Conservation (phyloP, 2,113 vertebrate genomes). For the Motacilla alba region DNA sequence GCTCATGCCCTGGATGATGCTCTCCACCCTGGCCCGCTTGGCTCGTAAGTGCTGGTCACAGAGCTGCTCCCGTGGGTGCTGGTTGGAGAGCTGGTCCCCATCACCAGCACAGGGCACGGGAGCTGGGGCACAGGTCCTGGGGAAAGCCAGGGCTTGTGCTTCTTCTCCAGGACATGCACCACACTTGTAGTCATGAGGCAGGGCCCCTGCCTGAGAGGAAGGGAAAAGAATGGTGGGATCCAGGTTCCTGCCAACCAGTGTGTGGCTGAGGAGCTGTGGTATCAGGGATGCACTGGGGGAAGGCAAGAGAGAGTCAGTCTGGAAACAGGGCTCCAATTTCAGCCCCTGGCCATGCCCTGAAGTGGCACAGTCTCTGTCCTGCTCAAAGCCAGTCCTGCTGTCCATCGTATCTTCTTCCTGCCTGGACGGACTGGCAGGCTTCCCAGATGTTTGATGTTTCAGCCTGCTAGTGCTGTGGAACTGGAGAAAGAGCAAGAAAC, state of each 20-base stretch:
- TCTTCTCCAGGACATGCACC: conserved; percentile 68
- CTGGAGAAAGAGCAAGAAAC: conserved; percentile 12
- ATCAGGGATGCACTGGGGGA: conserved; percentile 75
- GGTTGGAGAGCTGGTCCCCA: conserved; percentile 68
- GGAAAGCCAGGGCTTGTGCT: conserved; percentile 37
- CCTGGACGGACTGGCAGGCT: not conserved
- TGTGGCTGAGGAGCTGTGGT: conserved; percentile 78
- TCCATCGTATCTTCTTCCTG: conserved; percentile 60
- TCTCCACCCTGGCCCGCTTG: conserved; percentile 91
- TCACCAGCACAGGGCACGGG: conserved; percentile 55
- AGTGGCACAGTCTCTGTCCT: conserved; percentile 53
- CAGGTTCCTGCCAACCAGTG: conserved; percentile 61
- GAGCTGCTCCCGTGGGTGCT: conserved; percentile 76
- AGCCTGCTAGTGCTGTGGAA: not conserved
- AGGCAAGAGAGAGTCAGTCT: conserved; percentile 68
- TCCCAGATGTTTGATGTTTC: not conserved
- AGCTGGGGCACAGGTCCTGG: not conserved
- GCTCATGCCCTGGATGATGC: conserved; percentile 87
- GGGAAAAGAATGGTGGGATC: conserved; percentile 74
- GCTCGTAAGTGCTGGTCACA: conserved; percentile 79
- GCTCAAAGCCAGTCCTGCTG: conserved; percentile 65
- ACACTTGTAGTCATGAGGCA: conserved; percentile 65
- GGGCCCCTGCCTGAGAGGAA: conserved; percentile 55
- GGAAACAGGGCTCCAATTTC: conserved; percentile 71
- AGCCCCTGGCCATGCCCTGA: conserved; percentile 63